These are phyloP conservation scores for Odocoileus hemionus DNA, from an alignment of 2,113 vertebrate genomes.

Conservation along the genomic window DNA sequence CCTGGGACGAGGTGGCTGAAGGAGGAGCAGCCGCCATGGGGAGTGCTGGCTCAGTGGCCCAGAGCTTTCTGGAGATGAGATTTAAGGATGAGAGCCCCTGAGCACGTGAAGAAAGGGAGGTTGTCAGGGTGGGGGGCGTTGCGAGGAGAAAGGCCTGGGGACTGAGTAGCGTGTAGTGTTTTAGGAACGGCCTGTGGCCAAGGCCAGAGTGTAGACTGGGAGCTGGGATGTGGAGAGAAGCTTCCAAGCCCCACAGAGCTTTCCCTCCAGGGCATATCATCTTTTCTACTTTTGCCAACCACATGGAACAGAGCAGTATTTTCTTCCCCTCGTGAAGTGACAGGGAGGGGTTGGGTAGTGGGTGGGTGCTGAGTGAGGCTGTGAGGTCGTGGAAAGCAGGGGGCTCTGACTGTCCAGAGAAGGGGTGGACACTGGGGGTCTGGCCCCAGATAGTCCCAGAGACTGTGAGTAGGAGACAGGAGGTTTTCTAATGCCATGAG, in stretches of 20 bases:
- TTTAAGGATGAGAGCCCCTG: background rate
- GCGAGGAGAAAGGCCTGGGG: background rate
- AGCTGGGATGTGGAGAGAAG: background rate
- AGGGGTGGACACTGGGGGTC: rapidly evolving
- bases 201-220: background rate
- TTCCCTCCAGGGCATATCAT: background rate
- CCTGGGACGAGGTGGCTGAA: rapidly evolving
- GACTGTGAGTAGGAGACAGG: background rate
- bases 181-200: background rate
- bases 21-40: background rate
- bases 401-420: background rate
- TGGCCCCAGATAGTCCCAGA: background rate
- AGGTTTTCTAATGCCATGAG: background rate
- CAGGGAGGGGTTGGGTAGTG: background rate
- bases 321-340: background rate
- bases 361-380: background rate
- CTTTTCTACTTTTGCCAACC: background rate
- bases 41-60: rapidly evolving
- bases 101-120: background rate
- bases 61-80: background rate
- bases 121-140: background rate
- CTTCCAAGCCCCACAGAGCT: rapidly evolving
- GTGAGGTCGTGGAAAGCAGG: rapidly evolving
- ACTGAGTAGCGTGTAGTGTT: rapidly evolving
- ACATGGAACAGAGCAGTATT: background rate